A percentile compares a stretch with the other conserved stretches of the same genome.
phyloP scores from a whole-genome alignment of 2,113 vertebrate species.

The Epinephelus cyanopodus region DNA sequence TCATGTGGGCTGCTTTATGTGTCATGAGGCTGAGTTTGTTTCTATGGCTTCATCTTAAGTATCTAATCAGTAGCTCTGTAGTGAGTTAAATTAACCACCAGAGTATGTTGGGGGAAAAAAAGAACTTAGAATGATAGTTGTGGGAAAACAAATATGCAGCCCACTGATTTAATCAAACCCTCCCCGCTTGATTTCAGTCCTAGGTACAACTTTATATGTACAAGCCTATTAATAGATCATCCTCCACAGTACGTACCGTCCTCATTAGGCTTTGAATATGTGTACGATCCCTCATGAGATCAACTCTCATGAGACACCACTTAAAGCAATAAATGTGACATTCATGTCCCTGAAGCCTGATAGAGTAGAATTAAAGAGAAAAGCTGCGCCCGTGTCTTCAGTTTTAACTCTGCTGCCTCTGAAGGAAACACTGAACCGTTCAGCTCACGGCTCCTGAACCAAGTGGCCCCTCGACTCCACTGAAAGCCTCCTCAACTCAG shows the following conservation, averaged over 20 bases:
- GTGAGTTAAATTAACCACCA: neutral
- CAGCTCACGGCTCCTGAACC: neutral
- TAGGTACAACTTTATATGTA: neutral
- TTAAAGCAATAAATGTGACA: constrained; percentile 29
- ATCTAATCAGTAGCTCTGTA: neutral
- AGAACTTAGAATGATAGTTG: neutral
- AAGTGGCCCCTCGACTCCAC: constrained; percentile 40
- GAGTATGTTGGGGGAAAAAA: neutral
- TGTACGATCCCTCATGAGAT: neutral
- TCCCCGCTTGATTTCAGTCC: neutral
- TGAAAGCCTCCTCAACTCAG: constrained; percentile 36
- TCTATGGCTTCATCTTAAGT: too few relatives aligned
- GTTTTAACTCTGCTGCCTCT: constrained; percentile 44
- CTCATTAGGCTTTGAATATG: constrained; percentile 10
- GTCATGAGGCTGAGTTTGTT: neutral
- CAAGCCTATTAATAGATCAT: neutral
- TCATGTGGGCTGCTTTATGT: neutral
- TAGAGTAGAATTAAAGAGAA: neutral
- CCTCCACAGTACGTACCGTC: neutral
- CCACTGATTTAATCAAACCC: neutral
- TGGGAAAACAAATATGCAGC: neutral
- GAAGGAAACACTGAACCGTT: constrained; percentile 36
- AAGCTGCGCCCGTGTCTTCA: neutral
- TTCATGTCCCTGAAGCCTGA: neutral
- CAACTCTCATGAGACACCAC: neutral